These are phyloP conservation scores for Sebastes steindachneri DNA, from an alignment of 2,797 vertebrate species.

Conservation along the genomic window DNA sequence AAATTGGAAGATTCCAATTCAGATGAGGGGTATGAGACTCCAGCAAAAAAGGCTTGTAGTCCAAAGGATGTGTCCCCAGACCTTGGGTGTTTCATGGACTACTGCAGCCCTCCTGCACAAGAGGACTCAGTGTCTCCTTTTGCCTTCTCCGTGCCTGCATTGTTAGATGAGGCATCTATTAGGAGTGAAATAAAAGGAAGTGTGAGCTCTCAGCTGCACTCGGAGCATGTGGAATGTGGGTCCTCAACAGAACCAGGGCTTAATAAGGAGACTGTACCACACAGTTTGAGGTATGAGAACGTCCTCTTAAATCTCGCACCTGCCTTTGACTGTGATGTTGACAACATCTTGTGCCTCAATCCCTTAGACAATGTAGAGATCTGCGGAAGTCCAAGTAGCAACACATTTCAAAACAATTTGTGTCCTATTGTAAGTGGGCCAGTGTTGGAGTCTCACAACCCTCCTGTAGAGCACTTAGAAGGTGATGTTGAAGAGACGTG, in stretches of 20 bases:
- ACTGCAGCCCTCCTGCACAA: background rate
- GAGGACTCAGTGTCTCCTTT: background rate
- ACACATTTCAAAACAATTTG: background rate
- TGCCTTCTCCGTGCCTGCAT: background rate
- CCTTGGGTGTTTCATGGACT: constrained; percentile 41
- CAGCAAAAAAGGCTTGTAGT: constrained; percentile 18
- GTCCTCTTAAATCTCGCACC: background rate
- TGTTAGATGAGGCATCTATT: background rate
- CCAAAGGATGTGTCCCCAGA: constrained; percentile 42
- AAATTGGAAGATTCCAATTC: background rate
- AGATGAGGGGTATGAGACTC: background rate
- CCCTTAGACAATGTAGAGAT: background rate
- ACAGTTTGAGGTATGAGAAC: background rate
- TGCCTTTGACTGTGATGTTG: constrained; percentile 55
- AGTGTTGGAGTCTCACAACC: background rate
- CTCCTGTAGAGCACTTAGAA: constrained; percentile 2
- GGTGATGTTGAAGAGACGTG: background rate
- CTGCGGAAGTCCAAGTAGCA: background rate
- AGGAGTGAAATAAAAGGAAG: background rate
- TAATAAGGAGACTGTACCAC: background rate
- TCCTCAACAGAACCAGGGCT: background rate
- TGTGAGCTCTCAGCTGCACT: background rate
- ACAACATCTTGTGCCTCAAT: constrained; percentile 65
- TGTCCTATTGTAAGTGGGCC: background rate
- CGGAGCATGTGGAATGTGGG: background rate